Evolutionary conservation across 1,140 invertebrate genomes (phyloP).

Genomic region (Notospermus geniculatus): DNA sequence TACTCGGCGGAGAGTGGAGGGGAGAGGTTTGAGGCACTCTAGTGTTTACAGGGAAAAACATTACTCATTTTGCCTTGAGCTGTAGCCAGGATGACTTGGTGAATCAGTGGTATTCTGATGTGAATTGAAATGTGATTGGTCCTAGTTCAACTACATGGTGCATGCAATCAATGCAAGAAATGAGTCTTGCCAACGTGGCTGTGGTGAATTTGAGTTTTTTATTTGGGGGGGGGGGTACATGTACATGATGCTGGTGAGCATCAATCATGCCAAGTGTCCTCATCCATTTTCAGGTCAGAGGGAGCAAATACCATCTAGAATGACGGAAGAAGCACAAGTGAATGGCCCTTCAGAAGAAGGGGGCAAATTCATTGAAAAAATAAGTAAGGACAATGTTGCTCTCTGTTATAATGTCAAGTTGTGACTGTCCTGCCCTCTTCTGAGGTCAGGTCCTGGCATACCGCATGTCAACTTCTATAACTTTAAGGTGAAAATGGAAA

Average conservation of each 20-base stretch:
- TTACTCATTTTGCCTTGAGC: not conserved
- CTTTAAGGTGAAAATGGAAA: no score
- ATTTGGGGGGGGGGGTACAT: no score
- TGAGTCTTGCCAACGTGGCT: not conserved
- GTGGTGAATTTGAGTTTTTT: not conserved
- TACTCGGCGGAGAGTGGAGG: not conserved
- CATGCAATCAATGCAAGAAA: not conserved
- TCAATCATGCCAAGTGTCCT: not conserved
- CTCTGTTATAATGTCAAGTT: no score
- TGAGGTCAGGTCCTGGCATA: no score
- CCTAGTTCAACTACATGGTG: not conserved
- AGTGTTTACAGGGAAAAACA: not conserved
- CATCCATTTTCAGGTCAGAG: not conserved
- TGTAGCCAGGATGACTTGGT: not conserved
- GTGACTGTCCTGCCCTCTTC: no score
- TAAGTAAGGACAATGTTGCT: slow-evolving; percentile 31
- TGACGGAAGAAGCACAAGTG: slow-evolving; percentile 27
- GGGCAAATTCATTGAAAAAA: slow-evolving; percentile 45
- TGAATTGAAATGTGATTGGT: not conserved
- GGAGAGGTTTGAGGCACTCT: not conserved
- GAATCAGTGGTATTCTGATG: not conserved
- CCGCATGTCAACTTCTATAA: no score
- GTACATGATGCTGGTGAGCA: not conserved
- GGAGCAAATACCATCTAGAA: slow-evolving; percentile 1
- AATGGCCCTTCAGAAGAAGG: slow-evolving; percentile 48